Conservation (phyloP, 1,140 invertebrate genomes). For the Scaptomyza graminum region DNA sequence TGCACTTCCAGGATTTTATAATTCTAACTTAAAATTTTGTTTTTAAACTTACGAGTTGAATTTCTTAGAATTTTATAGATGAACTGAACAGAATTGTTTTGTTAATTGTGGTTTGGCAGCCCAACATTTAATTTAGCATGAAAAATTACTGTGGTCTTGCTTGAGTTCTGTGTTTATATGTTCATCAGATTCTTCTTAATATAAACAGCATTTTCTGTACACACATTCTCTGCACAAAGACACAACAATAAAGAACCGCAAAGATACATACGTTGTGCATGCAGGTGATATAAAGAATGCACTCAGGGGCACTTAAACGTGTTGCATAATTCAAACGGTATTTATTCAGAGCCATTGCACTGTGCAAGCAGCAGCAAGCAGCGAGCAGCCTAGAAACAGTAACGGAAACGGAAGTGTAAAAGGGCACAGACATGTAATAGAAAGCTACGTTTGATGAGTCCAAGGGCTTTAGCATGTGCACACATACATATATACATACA, state of each 20-base stretch:
- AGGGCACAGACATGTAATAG: conserved; percentile 31
- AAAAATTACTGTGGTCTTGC: not conserved
- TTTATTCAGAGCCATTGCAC: conserved; percentile 73
- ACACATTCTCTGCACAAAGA: not conserved
- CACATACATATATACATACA: no score
- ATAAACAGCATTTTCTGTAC: not conserved
- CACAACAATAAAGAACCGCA: not conserved
- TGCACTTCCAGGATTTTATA: no score
- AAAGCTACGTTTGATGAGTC: conserved; percentile 45
- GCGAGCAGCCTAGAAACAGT: conserved; percentile 30
- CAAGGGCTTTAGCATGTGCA: conserved; percentile 4
- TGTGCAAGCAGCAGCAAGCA: conserved; percentile 34
- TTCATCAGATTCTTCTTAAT: not conserved
- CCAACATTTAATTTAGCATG: not conserved
- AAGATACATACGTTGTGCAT: conserved; percentile 4
- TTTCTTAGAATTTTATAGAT: no score
- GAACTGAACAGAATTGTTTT: no score
- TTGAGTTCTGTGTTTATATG: not conserved
- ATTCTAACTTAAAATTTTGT: no score
- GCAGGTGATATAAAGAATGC: conserved; percentile 40
- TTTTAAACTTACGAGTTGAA: no score
- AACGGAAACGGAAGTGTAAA: conserved; percentile 67
- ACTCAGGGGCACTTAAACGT: conserved; percentile 68
- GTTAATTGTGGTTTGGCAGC: no score
- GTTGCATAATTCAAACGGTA: conserved; percentile 70